phyloP scores from a whole-genome alignment of 2,113 vertebrate genomes.

The Pollachius pollachius region DNA sequence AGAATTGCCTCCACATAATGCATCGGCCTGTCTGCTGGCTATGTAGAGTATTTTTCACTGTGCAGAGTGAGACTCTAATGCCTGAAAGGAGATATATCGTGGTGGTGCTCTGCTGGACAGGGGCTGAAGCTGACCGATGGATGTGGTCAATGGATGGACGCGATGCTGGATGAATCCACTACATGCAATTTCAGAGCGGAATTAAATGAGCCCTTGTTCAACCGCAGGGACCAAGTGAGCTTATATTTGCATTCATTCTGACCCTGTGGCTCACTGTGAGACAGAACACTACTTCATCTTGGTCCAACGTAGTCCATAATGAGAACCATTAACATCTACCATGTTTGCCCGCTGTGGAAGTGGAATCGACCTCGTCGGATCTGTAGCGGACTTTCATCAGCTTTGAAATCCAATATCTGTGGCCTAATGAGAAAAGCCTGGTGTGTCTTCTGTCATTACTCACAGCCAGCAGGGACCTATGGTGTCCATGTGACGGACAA shows the following conservation, averaged over 20 bases:
- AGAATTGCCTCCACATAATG: not conserved
- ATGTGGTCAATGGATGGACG: not conserved
- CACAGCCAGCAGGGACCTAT: slow-evolving; percentile 18
- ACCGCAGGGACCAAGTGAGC: slow-evolving; percentile 10
- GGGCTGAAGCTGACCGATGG: not conserved
- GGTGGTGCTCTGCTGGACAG: not conserved
- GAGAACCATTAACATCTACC: slow-evolving; percentile 36
- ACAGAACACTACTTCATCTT: slow-evolving; percentile 13
- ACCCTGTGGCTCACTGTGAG: slow-evolving; percentile 10
- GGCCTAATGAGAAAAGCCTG: slow-evolving; percentile 55
- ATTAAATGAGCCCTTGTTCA: slow-evolving; percentile 15
- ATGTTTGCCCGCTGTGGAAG: slow-evolving; percentile 47
- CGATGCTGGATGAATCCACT: not conserved
- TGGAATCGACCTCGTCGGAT: slow-evolving; percentile 50
- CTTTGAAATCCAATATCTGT: slow-evolving; percentile 58
- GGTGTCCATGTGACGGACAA: slow-evolving; percentile 11
- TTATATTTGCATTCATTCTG: slow-evolving; percentile 18
- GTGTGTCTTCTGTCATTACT: slow-evolving; percentile 44
- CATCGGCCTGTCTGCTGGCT: slow-evolving; percentile 1
- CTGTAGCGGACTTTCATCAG: slow-evolving; percentile 57
- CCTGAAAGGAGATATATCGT: not conserved
- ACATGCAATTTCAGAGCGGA: not conserved
- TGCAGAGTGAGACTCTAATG: not conserved
- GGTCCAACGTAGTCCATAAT: slow-evolving; percentile 22
- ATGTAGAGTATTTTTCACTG: slow-evolving; percentile 3